These are phyloP conservation scores for Orchestes rusci DNA, from an alignment of 2,888 invertebrate genomes.

Conservation along the genomic window DNA sequence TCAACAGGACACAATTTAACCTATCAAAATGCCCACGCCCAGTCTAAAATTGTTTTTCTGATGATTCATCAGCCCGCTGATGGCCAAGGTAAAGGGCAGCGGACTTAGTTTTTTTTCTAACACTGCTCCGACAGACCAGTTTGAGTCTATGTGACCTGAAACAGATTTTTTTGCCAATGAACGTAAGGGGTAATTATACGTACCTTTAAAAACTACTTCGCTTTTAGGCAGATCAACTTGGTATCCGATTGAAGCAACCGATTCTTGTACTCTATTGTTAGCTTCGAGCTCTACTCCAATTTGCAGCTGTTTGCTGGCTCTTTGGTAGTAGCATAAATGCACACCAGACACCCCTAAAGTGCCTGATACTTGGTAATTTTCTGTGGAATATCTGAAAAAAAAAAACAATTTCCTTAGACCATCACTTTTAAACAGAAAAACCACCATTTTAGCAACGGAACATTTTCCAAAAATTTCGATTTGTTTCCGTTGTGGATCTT, in stretches of 20 bases:
- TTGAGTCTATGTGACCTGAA: slow-evolving; percentile 84
- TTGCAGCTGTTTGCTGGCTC: slow-evolving; percentile 84
- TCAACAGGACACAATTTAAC: too few species aligned
- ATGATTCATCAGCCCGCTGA: slow-evolving; percentile 91
- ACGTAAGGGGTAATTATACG: too few species aligned
- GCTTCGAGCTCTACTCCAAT: slow-evolving; percentile 94
- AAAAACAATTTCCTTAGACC: too few species aligned
- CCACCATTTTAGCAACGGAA: too few species aligned
- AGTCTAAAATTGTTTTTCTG: slow-evolving; percentile 86
- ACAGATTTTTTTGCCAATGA: too few species aligned
- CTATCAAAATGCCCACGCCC: slow-evolving; percentile 91
- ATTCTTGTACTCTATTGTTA: slow-evolving; percentile 83
- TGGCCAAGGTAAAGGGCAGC: slow-evolving; percentile 86
- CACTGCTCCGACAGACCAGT: slow-evolving; percentile 89
- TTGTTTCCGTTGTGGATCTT: too few species aligned
- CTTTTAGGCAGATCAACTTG: slow-evolving; percentile 94
- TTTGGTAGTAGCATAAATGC: slow-evolving; percentile 91
- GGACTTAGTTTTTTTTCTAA: slow-evolving; percentile 91
- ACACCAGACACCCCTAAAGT: slow-evolving; percentile 72
- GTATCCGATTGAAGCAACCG: slow-evolving; percentile 86
- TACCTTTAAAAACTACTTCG: slow-evolving; percentile 89
- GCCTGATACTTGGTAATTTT: slow-evolving; percentile 61
- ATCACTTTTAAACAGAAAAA: too few species aligned
- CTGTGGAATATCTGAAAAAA: slow-evolving; percentile 44
- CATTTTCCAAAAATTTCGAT: too few species aligned